Conservation (phyloP, 2,113 vertebrate species). For the Cryptomyrus ogoouensis region DNA sequence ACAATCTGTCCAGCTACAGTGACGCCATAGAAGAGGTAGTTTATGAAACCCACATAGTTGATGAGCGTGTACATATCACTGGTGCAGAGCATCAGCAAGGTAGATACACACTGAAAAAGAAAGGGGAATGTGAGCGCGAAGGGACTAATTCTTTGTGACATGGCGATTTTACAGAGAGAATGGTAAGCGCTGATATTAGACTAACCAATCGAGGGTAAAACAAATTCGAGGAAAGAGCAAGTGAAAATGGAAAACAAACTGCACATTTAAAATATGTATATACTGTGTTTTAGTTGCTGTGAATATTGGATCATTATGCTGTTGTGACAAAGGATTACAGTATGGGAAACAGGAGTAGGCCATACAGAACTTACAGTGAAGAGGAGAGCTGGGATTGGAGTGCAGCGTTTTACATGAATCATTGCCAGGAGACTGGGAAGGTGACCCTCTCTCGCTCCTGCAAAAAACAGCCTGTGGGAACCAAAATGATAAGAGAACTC, state of each 20-base stretch:
- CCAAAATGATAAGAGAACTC: not conserved
- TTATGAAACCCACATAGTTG: slow-evolving; percentile 92
- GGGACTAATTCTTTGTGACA: not conserved
- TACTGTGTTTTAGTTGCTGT: not conserved
- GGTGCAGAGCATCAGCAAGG: slow-evolving; percentile 86
- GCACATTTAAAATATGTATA: not conserved
- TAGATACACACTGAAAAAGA: slow-evolving; percentile 72
- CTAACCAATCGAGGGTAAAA: not conserved
- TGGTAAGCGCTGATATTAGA: not conserved
- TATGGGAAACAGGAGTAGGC: not conserved
- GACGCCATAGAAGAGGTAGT: slow-evolving; percentile 90
- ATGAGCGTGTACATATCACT: slow-evolving; percentile 93
- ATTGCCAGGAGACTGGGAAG: slow-evolving; percentile 84
- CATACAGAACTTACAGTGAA: slow-evolving; percentile 73
- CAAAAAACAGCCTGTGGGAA: slow-evolving; percentile 75
- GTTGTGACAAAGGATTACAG: not conserved
- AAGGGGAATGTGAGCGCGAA: not conserved
- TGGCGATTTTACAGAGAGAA: not conserved
- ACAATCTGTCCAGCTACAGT: slow-evolving; percentile 86
- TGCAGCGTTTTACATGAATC: slow-evolving; percentile 83
- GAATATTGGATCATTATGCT: not conserved
- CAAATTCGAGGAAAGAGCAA: not conserved
- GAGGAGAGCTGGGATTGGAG: slow-evolving; percentile 83
- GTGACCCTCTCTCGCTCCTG: slow-evolving; percentile 85
- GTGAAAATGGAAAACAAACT: not conserved